These are phyloP conservation scores for Ateles fusciceps DNA, from an alignment of 2,797 vertebrate species.

Conservation along the genomic window DNA sequence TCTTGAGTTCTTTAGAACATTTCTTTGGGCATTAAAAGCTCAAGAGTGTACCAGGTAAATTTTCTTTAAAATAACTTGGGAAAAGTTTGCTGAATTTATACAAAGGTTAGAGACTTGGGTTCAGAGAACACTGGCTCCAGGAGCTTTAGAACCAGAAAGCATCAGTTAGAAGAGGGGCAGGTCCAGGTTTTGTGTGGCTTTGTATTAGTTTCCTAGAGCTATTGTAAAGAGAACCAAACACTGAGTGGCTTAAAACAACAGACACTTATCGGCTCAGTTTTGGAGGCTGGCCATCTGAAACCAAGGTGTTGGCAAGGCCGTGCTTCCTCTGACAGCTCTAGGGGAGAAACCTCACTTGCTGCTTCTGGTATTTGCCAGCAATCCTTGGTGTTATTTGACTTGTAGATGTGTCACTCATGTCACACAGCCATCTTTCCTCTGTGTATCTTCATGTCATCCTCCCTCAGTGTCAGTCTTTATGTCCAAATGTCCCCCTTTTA, in stretches of 20 bases:
- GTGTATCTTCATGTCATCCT: background rate
- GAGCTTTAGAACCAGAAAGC: background rate
- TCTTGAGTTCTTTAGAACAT: background rate
- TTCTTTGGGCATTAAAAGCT: background rate
- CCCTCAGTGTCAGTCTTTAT: background rate
- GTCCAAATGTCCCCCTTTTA: background rate
- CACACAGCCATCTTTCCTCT: background rate
- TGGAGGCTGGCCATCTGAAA: background rate
- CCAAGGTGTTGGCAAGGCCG: background rate
- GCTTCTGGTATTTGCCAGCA: background rate
- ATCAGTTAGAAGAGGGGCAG: background rate
- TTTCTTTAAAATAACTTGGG: background rate
- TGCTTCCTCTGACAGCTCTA: background rate
- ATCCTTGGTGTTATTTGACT: background rate
- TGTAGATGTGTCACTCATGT: background rate
- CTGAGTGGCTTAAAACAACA: background rate
- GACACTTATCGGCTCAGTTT: background rate
- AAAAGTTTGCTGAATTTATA: background rate
- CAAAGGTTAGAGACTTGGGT: background rate
- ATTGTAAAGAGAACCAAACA: too few relatives aligned
- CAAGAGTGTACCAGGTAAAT: background rate
- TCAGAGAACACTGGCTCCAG: background rate
- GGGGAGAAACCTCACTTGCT: background rate
- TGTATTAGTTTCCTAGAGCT: too few relatives aligned
- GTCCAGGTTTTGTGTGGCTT: background rate